Conservation (phyloP, 2,797 vertebrate genomes). For the Rhynchonycteris naso region DNA sequence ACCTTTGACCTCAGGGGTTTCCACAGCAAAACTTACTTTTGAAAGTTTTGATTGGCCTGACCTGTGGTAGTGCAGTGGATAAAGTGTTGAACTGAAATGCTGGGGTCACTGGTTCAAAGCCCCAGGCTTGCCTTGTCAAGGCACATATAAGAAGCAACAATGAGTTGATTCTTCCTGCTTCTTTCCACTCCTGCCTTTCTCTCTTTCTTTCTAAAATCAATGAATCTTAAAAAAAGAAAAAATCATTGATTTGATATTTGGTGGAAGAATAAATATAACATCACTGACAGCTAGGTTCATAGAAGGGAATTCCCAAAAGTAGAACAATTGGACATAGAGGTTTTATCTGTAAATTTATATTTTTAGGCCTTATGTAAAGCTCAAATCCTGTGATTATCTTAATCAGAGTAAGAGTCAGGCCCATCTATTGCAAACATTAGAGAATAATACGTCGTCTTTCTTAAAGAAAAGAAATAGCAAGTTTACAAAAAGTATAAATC, state of each 20-base stretch:
- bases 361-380: not conserved
- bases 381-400: not conserved
- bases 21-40: not conserved
- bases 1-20: not conserved
- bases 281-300: not conserved
- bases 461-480: constrained; percentile 8
- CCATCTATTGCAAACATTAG: constrained; percentile 20
- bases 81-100: too few species aligned
- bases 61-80: too few species aligned
- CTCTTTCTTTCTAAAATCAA: too few species aligned
- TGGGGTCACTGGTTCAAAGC: too few species aligned
- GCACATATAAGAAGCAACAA: too few species aligned
- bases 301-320: not conserved
- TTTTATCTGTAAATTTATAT: constrained; percentile 32
- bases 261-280: not conserved
- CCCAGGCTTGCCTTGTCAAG: too few species aligned
- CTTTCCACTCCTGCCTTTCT: too few species aligned
- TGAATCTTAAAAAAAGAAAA: too few species aligned
- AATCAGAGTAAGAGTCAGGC: not conserved
- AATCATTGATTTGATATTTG: not conserved
- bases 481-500: constrained; percentile 15
- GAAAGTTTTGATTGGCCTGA: not conserved
- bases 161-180: too few species aligned
- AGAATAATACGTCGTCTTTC: constrained; percentile 21
- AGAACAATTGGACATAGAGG: not conserved